phyloP scores from a whole-genome alignment of 2,888 invertebrate genomes.

The Latrodectus hesperus region DNA sequence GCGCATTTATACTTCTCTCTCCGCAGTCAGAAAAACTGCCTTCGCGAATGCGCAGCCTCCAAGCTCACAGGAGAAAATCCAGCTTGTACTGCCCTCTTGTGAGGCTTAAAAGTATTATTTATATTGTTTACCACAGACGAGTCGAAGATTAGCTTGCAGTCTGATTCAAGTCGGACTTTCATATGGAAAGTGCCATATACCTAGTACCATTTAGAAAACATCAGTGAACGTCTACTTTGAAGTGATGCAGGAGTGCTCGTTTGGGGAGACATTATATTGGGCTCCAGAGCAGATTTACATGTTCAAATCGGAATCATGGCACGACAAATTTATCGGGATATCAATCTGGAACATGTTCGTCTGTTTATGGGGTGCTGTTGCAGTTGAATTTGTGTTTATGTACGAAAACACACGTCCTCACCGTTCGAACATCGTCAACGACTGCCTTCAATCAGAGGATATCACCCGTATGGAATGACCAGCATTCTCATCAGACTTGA shows the following conservation, averaged over 20 bases:
- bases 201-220: constrained; percentile 12
- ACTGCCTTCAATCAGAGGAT: neutral
- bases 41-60: no score
- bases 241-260: constrained; percentile 14
- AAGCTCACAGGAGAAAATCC: no score
- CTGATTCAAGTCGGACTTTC: constrained; percentile 5
- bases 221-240: constrained; percentile 7
- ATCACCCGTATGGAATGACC: constrained; percentile 16
- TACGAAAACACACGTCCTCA: constrained; percentile 8
- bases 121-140: no score
- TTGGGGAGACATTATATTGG: constrained; percentile 18
- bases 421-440: constrained; percentile 15
- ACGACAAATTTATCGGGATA: constrained; percentile 18
- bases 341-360: constrained; percentile 27
- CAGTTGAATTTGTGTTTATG: constrained; percentile 9
- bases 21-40: no score
- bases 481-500: constrained; percentile 20
- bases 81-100: no score
- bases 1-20: no score
- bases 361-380: constrained; percentile 13
- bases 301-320: constrained; percentile 21
- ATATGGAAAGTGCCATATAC: constrained; percentile 10
- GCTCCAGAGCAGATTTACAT: constrained; percentile 12
- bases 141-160: constrained; percentile 6
- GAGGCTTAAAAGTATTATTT: no score